phyloP scores from a whole-genome alignment of 2,888 invertebrate species.

The Macrophya alboannulata region DNA sequence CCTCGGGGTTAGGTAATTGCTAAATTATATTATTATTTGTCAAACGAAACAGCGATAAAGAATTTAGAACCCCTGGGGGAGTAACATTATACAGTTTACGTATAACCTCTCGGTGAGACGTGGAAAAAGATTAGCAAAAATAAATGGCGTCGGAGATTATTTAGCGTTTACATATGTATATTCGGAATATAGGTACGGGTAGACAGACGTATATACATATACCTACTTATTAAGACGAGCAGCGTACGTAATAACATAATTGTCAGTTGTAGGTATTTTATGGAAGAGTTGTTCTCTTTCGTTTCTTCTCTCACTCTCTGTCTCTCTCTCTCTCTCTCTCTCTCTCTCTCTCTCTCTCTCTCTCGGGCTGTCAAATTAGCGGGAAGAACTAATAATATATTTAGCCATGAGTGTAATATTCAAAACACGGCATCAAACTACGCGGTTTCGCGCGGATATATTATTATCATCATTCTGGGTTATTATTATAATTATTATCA shows the following conservation, averaged over 20 bases:
- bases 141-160: background rate
- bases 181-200: background rate
- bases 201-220: background rate
- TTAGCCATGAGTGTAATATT: slow-evolving; percentile 69
- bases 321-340: slow-evolving; percentile 58
- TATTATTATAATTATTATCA: slow-evolving; percentile 66
- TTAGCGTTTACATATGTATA: slow-evolving; percentile 1
- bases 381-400: slow-evolving; percentile 74
- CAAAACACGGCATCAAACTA: slow-evolving; percentile 71
- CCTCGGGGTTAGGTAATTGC: slow-evolving; percentile 14
- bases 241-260: slow-evolving; percentile 37
- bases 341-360: slow-evolving; percentile 55
- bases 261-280: slow-evolving; percentile 40
- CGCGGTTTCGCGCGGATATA: slow-evolving; percentile 71
- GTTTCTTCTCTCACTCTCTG: slow-evolving; percentile 54
- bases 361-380: slow-evolving; percentile 69
- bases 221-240: background rate
- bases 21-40: slow-evolving; percentile 31
- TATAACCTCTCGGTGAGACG: background rate
- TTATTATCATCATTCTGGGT: slow-evolving; percentile 66
- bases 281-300: slow-evolving; percentile 7
- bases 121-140: background rate
- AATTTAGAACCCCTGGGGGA: background rate
- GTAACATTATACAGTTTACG: background rate
- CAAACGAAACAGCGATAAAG: slow-evolving; percentile 9